Conservation (phyloP, 1,140 invertebrate genomes). For the Brachionus rotundiformis region DNA sequence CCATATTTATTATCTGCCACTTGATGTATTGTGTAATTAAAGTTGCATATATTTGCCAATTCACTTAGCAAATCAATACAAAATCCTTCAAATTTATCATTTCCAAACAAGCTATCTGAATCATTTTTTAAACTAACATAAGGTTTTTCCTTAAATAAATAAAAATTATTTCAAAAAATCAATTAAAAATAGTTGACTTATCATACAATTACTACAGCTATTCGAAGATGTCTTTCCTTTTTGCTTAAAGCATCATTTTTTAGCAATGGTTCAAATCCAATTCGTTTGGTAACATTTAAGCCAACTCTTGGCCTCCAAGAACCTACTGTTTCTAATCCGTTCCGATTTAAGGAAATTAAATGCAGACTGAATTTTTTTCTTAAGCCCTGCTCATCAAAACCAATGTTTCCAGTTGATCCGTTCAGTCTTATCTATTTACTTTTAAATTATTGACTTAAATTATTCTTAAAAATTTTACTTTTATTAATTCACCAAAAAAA, state of each 20-base stretch:
- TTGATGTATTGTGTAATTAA: slow-evolving; percentile 58
- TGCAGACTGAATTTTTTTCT: neutral
- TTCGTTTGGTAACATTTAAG: neutral
- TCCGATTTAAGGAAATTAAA: neutral
- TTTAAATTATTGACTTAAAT: too few relatives aligned
- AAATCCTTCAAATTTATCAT: slow-evolving; percentile 61
- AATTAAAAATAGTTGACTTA: neutral
- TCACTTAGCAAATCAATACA: slow-evolving; percentile 59
- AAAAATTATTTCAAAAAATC: neutral
- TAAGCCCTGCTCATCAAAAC: neutral
- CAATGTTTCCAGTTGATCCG: neutral
- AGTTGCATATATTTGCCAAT: slow-evolving; percentile 56
- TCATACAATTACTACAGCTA: neutral
- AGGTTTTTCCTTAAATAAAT: neutral
- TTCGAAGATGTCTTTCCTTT: neutral
- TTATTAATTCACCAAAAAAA: neutral
- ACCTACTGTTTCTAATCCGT: slow-evolving; percentile 4
- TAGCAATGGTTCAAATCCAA: neutral
- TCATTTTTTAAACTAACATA: slow-evolving; percentile 31
- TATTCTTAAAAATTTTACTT: too few relatives aligned
- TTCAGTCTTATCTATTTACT: neutral
- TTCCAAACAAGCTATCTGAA: slow-evolving; percentile 54
- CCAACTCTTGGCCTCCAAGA: neutral
- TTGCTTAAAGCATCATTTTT: neutral
- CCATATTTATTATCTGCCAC: slow-evolving; percentile 56